phyloP scores from a whole-genome alignment of 1,140 invertebrate genomes.

The Macrobrachium nipponense region DNA sequence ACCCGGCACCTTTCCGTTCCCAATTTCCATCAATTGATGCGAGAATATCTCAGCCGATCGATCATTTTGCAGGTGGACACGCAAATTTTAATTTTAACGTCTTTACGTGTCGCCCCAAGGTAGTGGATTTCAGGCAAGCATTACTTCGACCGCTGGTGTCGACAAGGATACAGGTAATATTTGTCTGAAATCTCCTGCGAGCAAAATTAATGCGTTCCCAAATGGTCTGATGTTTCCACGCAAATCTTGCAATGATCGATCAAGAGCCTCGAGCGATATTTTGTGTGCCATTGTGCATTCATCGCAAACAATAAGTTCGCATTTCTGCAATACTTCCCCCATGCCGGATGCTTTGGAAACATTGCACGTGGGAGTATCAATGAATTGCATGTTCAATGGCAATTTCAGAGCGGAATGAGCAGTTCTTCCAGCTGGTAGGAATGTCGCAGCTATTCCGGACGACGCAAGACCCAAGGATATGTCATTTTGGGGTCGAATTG shows the following conservation, averaged over 20 bases:
- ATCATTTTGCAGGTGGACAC: slow-evolving; percentile 19
- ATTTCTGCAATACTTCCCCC: slow-evolving; percentile 62
- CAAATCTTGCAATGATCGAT: background rate
- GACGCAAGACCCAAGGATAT: too few relatives aligned
- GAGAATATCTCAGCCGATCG: slow-evolving; percentile 2
- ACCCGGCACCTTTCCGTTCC: background rate
- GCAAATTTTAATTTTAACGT: slow-evolving; percentile 27
- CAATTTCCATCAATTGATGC: slow-evolving; percentile 3
- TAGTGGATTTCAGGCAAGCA: background rate
- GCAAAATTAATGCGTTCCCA: background rate
- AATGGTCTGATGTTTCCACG: background rate
- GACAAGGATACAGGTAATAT: background rate
- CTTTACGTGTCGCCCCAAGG: background rate
- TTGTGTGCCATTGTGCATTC: slow-evolving; percentile 68
- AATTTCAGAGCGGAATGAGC: slow-evolving; percentile 10
- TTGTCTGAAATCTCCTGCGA: too few relatives aligned
- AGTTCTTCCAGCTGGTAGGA: background rate
- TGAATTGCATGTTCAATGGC: background rate
- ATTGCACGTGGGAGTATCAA: slow-evolving; percentile 3
- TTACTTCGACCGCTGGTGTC: background rate
- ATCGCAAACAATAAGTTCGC: slow-evolving; percentile 68
- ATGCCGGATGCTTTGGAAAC: slow-evolving; percentile 1
- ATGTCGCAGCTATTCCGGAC: background rate
- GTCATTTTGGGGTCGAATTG: too few relatives aligned
- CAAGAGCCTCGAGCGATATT: slow-evolving; percentile 51